These are phyloP conservation scores for Drosophila seclusa DNA, from an alignment of 2,888 invertebrate species.

Conservation along the genomic window DNA sequence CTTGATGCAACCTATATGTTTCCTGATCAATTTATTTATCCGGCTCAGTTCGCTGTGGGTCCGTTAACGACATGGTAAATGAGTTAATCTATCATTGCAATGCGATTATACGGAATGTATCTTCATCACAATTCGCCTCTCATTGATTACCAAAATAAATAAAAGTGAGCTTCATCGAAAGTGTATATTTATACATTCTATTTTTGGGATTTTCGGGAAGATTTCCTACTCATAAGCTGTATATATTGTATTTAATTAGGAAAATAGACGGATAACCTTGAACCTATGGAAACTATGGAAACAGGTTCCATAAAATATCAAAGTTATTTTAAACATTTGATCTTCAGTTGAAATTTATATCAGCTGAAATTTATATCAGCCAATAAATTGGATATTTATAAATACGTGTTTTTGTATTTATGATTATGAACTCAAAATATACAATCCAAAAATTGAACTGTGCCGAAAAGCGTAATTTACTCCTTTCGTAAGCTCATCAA, in stretches of 20 bases:
- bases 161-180: not conserved
- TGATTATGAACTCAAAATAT: not conserved
- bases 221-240: not conserved
- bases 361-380: not conserved
- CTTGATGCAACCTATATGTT: slow-evolving; percentile 13
- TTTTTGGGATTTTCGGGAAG: not conserved
- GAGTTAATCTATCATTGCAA: not conserved
- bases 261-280: not conserved
- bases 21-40: slow-evolving; percentile 17
- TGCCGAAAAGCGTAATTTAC: slow-evolving; percentile 1
- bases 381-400: not conserved
- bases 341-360: not conserved
- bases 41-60: slow-evolving; percentile 5
- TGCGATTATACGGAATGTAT: not conserved
- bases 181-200: not conserved
- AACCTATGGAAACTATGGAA: not conserved
- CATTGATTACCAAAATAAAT: not conserved
- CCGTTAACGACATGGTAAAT: not conserved
- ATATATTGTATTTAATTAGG: slow-evolving; percentile 1
- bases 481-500: slow-evolving; percentile 32
- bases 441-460: not conserved
- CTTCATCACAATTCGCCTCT: not conserved
- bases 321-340: not conserved
- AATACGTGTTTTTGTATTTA: not conserved
- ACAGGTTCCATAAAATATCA: not conserved